A percentile compares a stretch with the other conserved stretches of the same genome.
These are phyloP conservation scores for Caenorhabditis drosophilae DNA, from an alignment of 2,888 invertebrate species.

Conservation along the genomic window DNA sequence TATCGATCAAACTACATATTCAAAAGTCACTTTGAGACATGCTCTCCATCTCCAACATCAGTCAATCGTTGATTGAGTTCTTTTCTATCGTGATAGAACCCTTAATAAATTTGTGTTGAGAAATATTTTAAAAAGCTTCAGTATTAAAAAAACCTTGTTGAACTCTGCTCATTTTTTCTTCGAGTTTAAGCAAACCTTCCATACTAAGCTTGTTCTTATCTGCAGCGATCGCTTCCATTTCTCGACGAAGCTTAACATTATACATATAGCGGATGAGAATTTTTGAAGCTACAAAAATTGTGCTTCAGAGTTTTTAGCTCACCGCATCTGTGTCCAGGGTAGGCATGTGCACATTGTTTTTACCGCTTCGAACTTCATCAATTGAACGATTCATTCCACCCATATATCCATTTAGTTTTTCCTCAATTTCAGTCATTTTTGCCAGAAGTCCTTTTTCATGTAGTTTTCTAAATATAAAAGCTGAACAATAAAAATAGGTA, in stretches of 20 bases:
- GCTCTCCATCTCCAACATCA: constrained; percentile 38
- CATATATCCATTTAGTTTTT: constrained; percentile 55
- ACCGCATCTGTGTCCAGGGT: constrained; percentile 64
- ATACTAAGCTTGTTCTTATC: constrained; percentile 68
- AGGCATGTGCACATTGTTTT: constrained; percentile 59
- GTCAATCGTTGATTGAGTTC: constrained; percentile 37
- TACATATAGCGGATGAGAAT: no score
- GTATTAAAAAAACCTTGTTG: constrained; percentile 51
- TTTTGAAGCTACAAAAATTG: no score
- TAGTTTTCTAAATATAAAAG: constrained; percentile 52
- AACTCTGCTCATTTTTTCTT: constrained; percentile 66
- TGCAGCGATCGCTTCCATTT: constrained; percentile 67
- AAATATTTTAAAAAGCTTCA: neutral
- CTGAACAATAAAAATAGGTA: neutral
- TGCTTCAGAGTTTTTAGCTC: no score
- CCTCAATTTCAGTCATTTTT: constrained; percentile 63
- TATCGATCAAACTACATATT: neutral
- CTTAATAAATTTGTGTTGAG: constrained; percentile 14
- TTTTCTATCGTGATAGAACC: constrained; percentile 43
- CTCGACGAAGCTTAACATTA: constrained; percentile 60
- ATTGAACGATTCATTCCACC: constrained; percentile 59
- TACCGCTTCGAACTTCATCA: constrained; percentile 63
- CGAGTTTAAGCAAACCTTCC: constrained; percentile 67
- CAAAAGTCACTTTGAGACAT: constrained; percentile 30
- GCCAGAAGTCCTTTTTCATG: constrained; percentile 66